Evolutionary conservation across 2,797 vertebrate species (phyloP).

Genomic region (Enoplosus armatus): DNA sequence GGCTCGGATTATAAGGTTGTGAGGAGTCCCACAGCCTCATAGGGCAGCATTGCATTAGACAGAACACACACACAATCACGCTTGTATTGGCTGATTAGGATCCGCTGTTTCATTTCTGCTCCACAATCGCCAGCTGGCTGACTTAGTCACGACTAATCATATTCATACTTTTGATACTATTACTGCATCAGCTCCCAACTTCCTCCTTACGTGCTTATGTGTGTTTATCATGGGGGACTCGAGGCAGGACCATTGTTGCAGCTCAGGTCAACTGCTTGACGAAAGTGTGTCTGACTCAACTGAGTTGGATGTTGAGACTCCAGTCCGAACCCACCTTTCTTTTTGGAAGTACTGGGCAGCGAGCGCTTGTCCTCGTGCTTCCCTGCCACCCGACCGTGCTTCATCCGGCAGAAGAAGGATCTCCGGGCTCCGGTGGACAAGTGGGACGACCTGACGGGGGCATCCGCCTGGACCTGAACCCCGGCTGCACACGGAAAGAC

Average conservation of each 20-base stretch:
- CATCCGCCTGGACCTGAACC: constrained; percentile 90
- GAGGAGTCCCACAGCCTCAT: background rate
- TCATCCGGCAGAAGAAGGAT: constrained; percentile 98
- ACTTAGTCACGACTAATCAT: background rate
- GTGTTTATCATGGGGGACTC: background rate
- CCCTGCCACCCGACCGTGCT: constrained; percentile 90
- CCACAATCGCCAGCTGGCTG: background rate
- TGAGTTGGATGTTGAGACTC: background rate
- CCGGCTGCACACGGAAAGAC: constrained; percentile 84
- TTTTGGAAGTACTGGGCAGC: constrained; percentile 89
- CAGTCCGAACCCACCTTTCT: constrained; percentile 88
- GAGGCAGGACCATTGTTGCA: background rate
- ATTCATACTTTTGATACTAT: too few species aligned
- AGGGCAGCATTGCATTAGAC: background rate
- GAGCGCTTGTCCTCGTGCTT: constrained; percentile 90
- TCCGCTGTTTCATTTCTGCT: background rate
- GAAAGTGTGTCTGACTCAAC: too few species aligned
- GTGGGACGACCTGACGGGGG: constrained; percentile 84
- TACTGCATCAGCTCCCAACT: too few species aligned
- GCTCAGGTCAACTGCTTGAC: background rate
- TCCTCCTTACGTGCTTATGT: background rate
- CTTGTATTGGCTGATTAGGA: background rate
- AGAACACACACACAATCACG: background rate
- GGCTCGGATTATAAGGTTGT: background rate
- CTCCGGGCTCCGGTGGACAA: constrained; percentile 92